Evolutionary conservation across 1,140 invertebrate genomes (phyloP).

Genomic region (Grapholita molesta): DNA sequence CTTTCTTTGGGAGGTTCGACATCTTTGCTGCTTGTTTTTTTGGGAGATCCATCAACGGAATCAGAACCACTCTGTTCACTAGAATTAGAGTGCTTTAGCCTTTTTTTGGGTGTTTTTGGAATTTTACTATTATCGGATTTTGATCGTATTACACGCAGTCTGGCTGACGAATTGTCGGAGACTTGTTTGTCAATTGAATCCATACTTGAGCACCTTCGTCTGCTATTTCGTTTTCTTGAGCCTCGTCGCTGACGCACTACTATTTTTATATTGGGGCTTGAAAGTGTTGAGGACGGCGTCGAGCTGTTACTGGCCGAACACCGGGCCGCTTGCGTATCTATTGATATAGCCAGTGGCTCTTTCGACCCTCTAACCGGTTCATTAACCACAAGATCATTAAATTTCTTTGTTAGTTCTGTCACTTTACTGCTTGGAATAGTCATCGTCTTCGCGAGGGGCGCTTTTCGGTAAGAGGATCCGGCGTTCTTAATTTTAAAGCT

Average conservation of each 20-base stretch:
- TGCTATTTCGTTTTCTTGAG: constrained; percentile 58
- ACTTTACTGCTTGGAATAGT: constrained; percentile 76
- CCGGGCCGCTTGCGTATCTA: constrained; percentile 53
- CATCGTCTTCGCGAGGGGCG: constrained; percentile 63
- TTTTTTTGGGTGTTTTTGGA: constrained; percentile 61
- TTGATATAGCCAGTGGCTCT: constrained; percentile 62
- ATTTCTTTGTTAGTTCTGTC: constrained; percentile 78
- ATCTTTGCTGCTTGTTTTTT: constrained; percentile 31
- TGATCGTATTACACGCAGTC: constrained; percentile 65
- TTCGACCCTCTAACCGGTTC: constrained; percentile 51
- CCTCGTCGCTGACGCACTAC: constrained; percentile 59
- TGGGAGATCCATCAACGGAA: constrained; percentile 60
- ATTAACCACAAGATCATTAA: constrained; percentile 73
- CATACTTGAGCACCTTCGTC: constrained; percentile 70
- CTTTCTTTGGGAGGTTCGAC: constrained; percentile 32
- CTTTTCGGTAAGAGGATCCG: constrained; percentile 54
- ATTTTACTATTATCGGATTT: constrained; percentile 71
- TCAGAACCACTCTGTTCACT: constrained; percentile 65
- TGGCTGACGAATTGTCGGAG: constrained; percentile 48
- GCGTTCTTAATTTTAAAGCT: constrained; percentile 76
- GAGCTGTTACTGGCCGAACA: constrained; percentile 63
- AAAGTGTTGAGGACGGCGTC: constrained; percentile 67
- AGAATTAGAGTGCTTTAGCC: constrained; percentile 57
- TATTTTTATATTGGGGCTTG: constrained; percentile 74
- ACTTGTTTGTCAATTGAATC: constrained; percentile 69